Percentiles rank a stretch among this genome's conserved stretches.
Conservation (phyloP, 2,888 invertebrate species). For the Epistrophe eligans region DNA sequence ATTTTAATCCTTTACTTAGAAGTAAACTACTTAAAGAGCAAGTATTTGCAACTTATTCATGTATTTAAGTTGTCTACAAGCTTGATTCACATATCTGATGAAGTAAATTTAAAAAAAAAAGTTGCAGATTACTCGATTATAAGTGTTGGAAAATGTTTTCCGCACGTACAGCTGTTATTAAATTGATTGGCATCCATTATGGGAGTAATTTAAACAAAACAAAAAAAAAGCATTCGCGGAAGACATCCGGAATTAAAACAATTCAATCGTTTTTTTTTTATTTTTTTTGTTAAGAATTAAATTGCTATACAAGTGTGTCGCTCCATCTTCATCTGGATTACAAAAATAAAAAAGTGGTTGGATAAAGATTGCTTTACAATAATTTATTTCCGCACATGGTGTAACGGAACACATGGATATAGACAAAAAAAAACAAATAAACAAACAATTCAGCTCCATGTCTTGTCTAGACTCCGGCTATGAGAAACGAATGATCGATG, state of each 20-base stretch:
- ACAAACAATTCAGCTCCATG: conserved; percentile 4
- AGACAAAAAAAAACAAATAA: not conserved
- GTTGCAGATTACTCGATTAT: not conserved
- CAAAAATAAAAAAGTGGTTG: not conserved
- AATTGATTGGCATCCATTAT: conserved; percentile 1
- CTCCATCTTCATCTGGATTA: not conserved
- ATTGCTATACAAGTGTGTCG: not conserved
- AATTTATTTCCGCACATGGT: conserved; percentile 49
- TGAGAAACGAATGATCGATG: conserved; percentile 8
- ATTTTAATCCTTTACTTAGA: too few species aligned
- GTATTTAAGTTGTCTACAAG: not conserved
- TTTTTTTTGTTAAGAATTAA: not conserved
- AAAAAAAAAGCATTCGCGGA: not conserved
- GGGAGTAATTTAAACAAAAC: not conserved
- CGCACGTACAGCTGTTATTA: conserved; percentile 9
- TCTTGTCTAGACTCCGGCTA: conserved; percentile 23
- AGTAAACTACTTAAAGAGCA: not conserved
- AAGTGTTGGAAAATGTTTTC: not conserved
- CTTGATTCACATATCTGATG: conserved; percentile 5
- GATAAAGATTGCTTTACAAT: conserved; percentile 28
- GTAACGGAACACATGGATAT: conserved; percentile 4
- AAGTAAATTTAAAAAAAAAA: conserved; percentile 8
- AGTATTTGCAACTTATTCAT: not conserved
- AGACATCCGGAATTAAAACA: conserved; percentile 17
- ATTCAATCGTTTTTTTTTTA: not conserved